These are phyloP conservation scores for Syrista parreyssii DNA, from an alignment of 2,888 invertebrate genomes.

Conservation along the genomic window DNA sequence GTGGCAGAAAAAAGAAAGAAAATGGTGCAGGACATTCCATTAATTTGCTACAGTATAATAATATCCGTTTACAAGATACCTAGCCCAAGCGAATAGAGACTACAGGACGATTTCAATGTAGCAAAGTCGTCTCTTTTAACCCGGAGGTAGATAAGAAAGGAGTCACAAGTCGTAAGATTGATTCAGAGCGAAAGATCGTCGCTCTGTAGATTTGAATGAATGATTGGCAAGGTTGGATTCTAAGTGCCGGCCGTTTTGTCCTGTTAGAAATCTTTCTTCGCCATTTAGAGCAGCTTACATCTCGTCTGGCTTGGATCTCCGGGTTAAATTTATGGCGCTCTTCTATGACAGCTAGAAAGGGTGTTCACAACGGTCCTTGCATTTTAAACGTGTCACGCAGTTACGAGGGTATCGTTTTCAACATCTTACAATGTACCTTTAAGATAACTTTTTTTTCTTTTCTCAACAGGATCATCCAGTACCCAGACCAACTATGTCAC, in stretches of 20 bases:
- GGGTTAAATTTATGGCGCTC: constrained; percentile 40
- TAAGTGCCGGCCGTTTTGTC: constrained; percentile 40
- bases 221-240: constrained; percentile 41
- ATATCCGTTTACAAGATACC: background rate
- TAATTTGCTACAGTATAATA: background rate
- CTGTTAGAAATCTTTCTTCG: constrained; percentile 46
- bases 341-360: constrained; percentile 34
- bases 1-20: background rate
- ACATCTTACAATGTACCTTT: background rate
- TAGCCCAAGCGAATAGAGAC: background rate
- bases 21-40: background rate
- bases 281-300: constrained; percentile 43
- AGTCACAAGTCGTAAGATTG: background rate
- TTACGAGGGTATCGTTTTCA: background rate
- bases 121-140: background rate
- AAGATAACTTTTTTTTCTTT: background rate
- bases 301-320: constrained; percentile 18
- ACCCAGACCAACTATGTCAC: background rate
- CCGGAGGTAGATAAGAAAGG: background rate
- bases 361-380: constrained; percentile 30
- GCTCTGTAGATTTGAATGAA: constrained; percentile 33
- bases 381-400: constrained; percentile 29
- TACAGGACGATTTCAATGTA: background rate
- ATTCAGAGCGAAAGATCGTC: constrained; percentile 6
- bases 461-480: background rate